A percentile compares a stretch with the other conserved stretches of the same genome.
These are phyloP conservation scores for Acanthosepion lycidas DNA, from an alignment of 2,888 invertebrate genomes.

Conservation along the genomic window DNA sequence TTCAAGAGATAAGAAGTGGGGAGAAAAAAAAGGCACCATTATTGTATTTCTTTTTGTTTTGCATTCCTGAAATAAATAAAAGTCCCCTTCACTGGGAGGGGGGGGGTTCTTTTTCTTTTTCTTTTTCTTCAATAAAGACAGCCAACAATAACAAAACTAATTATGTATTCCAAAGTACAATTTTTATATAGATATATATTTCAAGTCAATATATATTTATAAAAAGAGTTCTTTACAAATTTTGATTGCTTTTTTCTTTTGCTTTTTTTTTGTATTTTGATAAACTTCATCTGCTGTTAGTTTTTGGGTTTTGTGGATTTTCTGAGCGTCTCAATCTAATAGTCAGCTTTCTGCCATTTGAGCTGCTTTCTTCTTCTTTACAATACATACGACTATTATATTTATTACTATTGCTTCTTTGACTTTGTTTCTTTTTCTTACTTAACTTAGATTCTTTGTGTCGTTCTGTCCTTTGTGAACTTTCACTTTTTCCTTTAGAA, in stretches of 20 bases:
- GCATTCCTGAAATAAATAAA: too few species aligned
- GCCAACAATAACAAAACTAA: conserved; percentile 25
- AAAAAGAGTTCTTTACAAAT: background rate
- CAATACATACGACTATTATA: conserved; percentile 51
- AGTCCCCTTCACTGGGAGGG: too few species aligned
- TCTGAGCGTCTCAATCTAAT: conserved; percentile 54
- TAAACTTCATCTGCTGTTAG: background rate
- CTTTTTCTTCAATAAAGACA: too few species aligned
- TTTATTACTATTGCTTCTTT: conserved; percentile 45
- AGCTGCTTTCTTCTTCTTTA: conserved; percentile 56
- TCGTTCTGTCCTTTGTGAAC: conserved; percentile 44
- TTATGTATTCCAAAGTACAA: background rate
- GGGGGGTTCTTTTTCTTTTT: too few species aligned
- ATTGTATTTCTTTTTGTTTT: too few species aligned
- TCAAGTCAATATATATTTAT: background rate
- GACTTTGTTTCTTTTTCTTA: conserved; percentile 48
- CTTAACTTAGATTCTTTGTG: conserved; percentile 47
- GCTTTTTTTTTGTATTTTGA: background rate
- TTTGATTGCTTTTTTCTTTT: background rate
- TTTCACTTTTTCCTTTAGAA: background rate
- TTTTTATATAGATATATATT: background rate
- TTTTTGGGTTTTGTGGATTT: background rate
- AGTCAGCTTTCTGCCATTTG: conserved; percentile 56
- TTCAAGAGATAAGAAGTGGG: too few species aligned
- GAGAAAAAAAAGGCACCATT: too few species aligned